These are phyloP conservation scores for Scrobipalpa atriplicella DNA, from an alignment of 2,888 invertebrate species.

Conservation along the genomic window DNA sequence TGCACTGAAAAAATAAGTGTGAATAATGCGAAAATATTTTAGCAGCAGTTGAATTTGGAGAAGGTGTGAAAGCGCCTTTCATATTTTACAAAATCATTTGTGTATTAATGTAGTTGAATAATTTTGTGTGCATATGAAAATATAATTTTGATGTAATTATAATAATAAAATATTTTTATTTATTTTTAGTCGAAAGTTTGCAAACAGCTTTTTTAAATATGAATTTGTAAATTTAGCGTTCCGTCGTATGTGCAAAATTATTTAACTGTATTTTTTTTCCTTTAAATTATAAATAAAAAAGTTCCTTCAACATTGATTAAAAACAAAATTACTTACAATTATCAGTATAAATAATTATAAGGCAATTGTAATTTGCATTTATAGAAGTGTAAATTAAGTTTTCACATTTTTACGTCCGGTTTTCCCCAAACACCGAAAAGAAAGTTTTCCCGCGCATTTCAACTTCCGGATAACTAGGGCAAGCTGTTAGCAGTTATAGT, in stretches of 20 bases:
- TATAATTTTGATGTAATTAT: no score
- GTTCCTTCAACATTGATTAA: no score
- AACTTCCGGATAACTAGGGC: slow-evolving; percentile 2
- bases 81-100: neutral
- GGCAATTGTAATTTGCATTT: neutral
- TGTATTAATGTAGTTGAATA: neutral
- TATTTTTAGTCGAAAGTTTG: no score
- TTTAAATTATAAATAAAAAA: no score
- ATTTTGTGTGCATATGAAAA: no score
- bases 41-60: neutral
- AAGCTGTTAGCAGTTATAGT: neutral
- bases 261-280: no score
- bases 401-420: neutral
- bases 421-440: neutral
- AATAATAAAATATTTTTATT: no score
- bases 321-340: no score
- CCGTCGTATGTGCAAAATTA: no score
- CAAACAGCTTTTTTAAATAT: no score
- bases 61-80: slow-evolving; percentile 21
- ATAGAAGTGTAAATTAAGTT: neutral
- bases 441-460: slow-evolving; percentile 15
- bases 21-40: neutral
- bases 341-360: no score
- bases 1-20: slow-evolving; percentile 7
- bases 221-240: no score